These are phyloP conservation scores for Rallus crepitans DNA, from an alignment of 2,797 vertebrate species.

Conservation along the genomic window DNA sequence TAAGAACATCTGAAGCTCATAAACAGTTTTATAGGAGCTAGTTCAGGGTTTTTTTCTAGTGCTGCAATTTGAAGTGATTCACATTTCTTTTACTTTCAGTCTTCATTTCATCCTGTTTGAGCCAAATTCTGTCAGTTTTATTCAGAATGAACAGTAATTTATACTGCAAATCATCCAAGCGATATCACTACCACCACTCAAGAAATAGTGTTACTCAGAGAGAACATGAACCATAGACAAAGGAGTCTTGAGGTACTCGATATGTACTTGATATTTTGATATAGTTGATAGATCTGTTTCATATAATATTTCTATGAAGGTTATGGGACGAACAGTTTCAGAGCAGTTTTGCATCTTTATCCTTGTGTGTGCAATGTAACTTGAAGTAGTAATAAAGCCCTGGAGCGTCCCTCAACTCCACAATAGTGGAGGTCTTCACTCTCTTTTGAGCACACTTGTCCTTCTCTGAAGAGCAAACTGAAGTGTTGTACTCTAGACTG, in stretches of 20 bases:
- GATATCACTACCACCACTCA: neutral
- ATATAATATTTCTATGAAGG: neutral
- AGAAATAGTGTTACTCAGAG: neutral
- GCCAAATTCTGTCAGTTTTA: neutral
- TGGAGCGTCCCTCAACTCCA: neutral
- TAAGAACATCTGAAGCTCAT: neutral
- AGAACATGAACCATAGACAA: neutral
- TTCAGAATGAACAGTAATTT: neutral
- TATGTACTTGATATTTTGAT: neutral
- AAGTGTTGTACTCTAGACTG: neutral
- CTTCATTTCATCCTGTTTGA: neutral
- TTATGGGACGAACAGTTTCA: neutral
- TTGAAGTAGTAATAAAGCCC: neutral
- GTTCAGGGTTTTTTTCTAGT: neutral
- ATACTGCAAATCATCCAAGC: neutral
- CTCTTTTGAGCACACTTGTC: neutral
- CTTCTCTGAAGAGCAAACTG: neutral
- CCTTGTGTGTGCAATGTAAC: neutral
- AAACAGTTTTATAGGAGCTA: neutral
- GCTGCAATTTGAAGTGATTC: neutral
- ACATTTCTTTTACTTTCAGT: neutral
- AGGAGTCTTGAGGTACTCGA: neutral
- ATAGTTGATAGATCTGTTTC: neutral
- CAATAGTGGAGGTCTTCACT: neutral
- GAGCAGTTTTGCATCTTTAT: neutral